Percentiles rank a stretch among this genome's conserved stretches.
These are phyloP conservation scores for Centropristis striata DNA, from an alignment of 2,113 vertebrate genomes.

Conservation along the genomic window DNA sequence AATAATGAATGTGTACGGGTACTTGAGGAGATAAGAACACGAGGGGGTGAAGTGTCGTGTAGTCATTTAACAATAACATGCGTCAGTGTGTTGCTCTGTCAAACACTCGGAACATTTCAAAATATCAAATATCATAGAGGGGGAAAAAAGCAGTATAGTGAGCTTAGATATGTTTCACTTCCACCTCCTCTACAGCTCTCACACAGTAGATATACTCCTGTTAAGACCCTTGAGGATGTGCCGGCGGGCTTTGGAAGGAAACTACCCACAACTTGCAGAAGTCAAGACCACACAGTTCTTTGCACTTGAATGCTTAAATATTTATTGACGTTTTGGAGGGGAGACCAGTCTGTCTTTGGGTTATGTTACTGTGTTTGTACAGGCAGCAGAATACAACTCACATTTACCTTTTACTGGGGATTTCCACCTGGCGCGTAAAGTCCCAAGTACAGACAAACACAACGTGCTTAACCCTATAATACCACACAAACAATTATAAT, in stretches of 20 bases:
- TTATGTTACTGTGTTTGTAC: too few relatives aligned
- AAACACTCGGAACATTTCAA: not conserved
- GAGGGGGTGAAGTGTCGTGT: not conserved
- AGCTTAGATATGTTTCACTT: not conserved
- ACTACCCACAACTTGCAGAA: conserved; percentile 6
- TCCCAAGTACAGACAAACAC: too few relatives aligned
- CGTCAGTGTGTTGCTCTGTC: not conserved
- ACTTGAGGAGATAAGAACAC: not conserved
- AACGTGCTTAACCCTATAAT: too few relatives aligned
- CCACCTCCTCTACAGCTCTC: not conserved
- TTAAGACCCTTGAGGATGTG: not conserved
- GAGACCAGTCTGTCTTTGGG: too few relatives aligned
- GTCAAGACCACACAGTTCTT: conserved; percentile 3
- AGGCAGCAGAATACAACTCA: too few relatives aligned
- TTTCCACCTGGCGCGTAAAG: too few relatives aligned
- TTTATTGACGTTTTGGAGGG: too few relatives aligned
- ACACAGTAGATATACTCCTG: not conserved
- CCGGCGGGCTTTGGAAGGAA: conserved; percentile 20
- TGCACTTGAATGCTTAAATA: not conserved
- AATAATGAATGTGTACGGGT: not conserved
- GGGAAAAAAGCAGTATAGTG: not conserved
- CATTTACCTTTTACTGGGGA: too few relatives aligned
- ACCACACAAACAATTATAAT: too few relatives aligned
- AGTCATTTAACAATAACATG: not conserved
- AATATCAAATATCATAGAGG: not conserved